Base-by-base conservation (phyloP, 1,140 invertebrate species). In the Hermetia illucens region DNA sequence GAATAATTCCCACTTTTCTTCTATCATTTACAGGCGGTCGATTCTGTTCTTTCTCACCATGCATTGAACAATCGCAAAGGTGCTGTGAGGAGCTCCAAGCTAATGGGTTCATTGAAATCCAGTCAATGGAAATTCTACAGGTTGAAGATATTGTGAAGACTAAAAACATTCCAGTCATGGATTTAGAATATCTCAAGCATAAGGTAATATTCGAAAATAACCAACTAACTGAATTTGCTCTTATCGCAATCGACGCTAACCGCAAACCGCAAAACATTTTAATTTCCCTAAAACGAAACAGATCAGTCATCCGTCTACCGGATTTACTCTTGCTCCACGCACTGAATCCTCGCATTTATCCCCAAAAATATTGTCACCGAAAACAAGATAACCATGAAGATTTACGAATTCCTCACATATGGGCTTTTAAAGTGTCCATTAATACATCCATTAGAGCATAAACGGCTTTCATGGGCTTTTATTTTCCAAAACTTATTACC, bases 1-100 rank as follows among this genome's bases (percentile, higher is more conserved):
- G n/a, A n/a, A n/a, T n/a, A n/a, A n/a, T n/a, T n/a, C n/a, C n/a
- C n/a, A n/a, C n/a, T 16, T 22, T 38, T 24, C 22, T 43, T 27
- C n/a, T n/a, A n/a, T n/a, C n/a, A n/a, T 34, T 65, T 65, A 39
- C 58, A 83, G 91, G 91, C 53, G 90, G 91, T 17, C 73, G 91
- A 47, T 72, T 98, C 34, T 94, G 91, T 62, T 93, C 89, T 1
- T 98, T 98, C 66, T 96, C 92, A 3, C 94, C 94, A 1, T 98
- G 94, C 57, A 94, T 98, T 45, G 93, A 98, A 64, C 94, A 97
- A 73, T 91, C 95, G 2, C 89, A 96, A 63, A 73, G 78, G 46
- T 89, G 84, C 4, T 88, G 80, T 62, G 50, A 70, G 33, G 72
- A 69, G 34, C 64, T 97, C 22, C 55, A 65, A 33, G 64, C 74